phyloP scores from a whole-genome alignment of 2,113 vertebrate genomes.

The Chionomys nivalis region DNA sequence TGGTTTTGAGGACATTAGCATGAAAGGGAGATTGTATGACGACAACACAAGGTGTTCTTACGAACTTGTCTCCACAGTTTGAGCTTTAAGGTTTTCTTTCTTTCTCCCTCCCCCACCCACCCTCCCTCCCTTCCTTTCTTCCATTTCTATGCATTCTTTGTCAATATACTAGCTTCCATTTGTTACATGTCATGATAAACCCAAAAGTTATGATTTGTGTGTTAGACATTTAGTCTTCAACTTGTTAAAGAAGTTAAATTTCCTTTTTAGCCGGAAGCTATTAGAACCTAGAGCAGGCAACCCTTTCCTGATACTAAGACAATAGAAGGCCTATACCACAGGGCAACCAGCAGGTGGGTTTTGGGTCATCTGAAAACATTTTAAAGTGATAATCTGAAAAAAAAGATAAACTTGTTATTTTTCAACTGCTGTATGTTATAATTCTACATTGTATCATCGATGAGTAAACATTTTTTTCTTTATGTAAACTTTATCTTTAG shows the following conservation, averaged over 20 bases:
- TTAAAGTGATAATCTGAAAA: not conserved
- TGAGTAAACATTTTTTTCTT: not conserved
- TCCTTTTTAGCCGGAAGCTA: constrained; percentile 50
- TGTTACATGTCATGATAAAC: constrained; percentile 38
- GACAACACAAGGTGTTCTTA: not conserved
- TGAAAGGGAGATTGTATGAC: not conserved
- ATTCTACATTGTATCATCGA: not conserved
- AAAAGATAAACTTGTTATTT: not conserved
- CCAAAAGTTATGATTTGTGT: not conserved
- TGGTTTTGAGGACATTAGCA: constrained; percentile 26
- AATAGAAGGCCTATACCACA: not conserved
- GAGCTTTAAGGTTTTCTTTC: not conserved
- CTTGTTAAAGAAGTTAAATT: constrained; percentile 64
- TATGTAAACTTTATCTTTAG: not conserved
- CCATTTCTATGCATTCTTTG: constrained; percentile 23
- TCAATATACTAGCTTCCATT: not conserved
- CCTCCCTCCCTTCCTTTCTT: too few species aligned
- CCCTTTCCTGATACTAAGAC: constrained; percentile 36
- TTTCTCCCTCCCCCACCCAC: accelerated
- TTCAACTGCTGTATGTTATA: not conserved
- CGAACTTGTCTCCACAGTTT: constrained; percentile 18
- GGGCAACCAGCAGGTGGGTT: not conserved
- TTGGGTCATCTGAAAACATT: constrained; percentile 15
- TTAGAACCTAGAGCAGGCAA: constrained; percentile 45
- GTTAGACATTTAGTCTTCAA: constrained; percentile 55